Base-by-base conservation (phyloP, 1,140 invertebrate genomes). In the Mactra quadrangularis region DNA sequence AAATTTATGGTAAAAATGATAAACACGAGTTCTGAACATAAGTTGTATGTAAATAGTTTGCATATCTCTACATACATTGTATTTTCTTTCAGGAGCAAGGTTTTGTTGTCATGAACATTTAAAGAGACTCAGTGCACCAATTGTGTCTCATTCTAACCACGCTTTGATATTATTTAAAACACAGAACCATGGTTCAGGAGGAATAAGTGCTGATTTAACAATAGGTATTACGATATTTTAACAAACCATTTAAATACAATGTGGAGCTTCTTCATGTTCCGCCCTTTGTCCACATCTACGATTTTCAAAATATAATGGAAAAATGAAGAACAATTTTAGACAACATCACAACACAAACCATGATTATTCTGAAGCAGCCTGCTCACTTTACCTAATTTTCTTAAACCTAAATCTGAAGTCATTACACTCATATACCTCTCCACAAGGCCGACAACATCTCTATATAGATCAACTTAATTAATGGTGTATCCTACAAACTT, bases 81-180 rank as follows among this genome's bases (percentile, higher is more conserved):
- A 41, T 33, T 68, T 55, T 1, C 6, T 71, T 81, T 47, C 52
- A 81, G 77, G 77, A 11, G 77, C 50, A 4, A 11, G 77, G 31
- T 81, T 81, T 33, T 81, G 77, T 31, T 81, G 77, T 41, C 47
- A 81, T n/a, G 25, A 60, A 31, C 11, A 29, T 19, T 13, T 57
- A 11, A 53, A 70, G 45, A 59, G 33, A 6, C 9, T 81, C 50
- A 35, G 29, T 29, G 15, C 4, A 1, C 77, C 77, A 1, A 71
- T 81, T 6, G 55, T 70, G 6, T 29, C 77, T 0, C 31, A 71
- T 45, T n/a, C 64, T n/a, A 81, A 71, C 35, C 77, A 81, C 53
- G 35, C 66, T 35, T 35, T 81, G 17, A 50, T 81, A 22, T 47
- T 81, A 6, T 81, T 81, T 50, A 59, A 60, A 59, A 68, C 77